Base-by-base conservation (phyloP, 2,113 vertebrate species). In the Ageneiosus marmoratus region DNA sequence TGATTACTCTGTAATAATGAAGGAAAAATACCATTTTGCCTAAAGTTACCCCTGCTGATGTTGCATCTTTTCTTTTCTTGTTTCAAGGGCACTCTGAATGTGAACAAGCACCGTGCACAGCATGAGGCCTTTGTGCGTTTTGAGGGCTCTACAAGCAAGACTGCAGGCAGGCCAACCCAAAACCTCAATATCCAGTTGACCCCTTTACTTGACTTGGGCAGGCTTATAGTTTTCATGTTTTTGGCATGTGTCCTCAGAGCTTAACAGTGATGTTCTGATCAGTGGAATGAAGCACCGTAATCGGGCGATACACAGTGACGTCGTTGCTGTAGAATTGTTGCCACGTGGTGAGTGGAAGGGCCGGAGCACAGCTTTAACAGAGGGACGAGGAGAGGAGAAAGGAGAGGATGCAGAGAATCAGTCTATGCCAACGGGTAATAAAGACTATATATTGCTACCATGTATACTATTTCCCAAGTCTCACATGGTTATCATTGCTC, bases 81-180 rank as follows among this genome's bases (percentile, higher is more conserved):
- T 69, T 90, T 89, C 69, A 85, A 99, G 98, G 98, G 97, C 0
- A 90, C 91, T 0, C 92, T 99, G 88, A 96, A 91, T 16, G 95
- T 99, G 81, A 99, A 95, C 83, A 99, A 97, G 81, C 96, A 99
- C 70, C 93, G 96, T 77, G 93, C 96, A 2, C 96, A 97, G 41
- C 83, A 94, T 20, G 97, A 99, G 84, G 97, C 97, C 62, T 95
- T 95, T 56, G 90, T 99, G 83, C 92, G 93, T 29, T 92, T 93
- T 3, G 94, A 96, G 41, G 95, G 94, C 27, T 84, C 92, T 24
- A 90, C 94, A 55, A 91, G 88, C 86, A 97, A 98, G 92, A 94
- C 93, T 86, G 88, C 94, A 95, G 97, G 98, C 99, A 51, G 12
- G 53, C n/a, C 9, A 20, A 65, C 46, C 44, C 2, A 75, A 34